Conservation (phyloP, 2,888 invertebrate genomes). For the Macrosiphum euphorbiae region DNA sequence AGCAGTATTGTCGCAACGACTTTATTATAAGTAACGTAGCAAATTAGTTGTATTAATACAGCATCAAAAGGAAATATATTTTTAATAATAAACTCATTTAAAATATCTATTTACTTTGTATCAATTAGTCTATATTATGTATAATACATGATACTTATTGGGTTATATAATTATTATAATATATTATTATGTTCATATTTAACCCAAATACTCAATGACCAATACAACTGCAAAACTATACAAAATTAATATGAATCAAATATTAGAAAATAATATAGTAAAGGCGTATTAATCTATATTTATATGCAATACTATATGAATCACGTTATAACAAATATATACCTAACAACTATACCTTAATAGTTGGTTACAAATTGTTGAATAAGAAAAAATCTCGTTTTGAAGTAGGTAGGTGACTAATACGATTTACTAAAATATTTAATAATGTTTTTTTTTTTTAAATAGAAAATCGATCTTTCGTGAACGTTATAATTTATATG, state of each 20-base stretch:
- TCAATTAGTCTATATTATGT: neutral
- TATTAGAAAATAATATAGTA: neutral
- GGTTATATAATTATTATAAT: too few species aligned
- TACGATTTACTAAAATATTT: neutral
- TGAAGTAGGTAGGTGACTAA: neutral
- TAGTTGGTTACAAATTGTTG: neutral
- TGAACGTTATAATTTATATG: neutral
- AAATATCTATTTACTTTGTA: neutral
- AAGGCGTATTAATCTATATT: neutral
- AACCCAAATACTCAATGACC: neutral
- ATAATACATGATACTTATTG: neutral
- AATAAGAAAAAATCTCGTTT: neutral
- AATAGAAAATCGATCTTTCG: neutral
- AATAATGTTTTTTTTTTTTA: neutral
- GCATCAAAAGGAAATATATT: neutral
- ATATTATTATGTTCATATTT: neutral
- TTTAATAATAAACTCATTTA: neutral
- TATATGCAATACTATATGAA: neutral
- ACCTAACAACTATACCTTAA: neutral
- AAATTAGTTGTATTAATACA: neutral
- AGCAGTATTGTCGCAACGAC: neutral
- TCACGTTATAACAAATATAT: neutral
- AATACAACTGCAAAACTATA: neutral
- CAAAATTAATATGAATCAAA: neutral
- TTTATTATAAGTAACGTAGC: neutral